Conservation (phyloP, 1,140 invertebrate genomes). For the Chymomyza costata region DNA sequence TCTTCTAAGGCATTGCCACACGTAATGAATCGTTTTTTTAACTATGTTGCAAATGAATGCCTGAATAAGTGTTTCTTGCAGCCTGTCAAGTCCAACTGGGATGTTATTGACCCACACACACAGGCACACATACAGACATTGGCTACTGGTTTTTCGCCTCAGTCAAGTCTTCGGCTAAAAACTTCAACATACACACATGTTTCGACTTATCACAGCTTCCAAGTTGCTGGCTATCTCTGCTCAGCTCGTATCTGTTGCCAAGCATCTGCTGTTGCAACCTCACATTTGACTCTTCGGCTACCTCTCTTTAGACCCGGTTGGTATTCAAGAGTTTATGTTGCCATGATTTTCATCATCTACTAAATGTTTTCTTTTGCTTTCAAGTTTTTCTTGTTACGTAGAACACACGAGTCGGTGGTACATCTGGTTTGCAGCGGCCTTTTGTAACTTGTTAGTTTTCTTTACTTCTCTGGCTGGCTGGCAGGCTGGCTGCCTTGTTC, state of each 20-base stretch:
- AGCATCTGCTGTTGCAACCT: conserved; percentile 23
- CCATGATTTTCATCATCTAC: conserved; percentile 71
- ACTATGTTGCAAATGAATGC: no score
- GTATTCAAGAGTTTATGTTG: conserved; percentile 61
- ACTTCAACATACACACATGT: no score
- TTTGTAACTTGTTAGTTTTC: conserved; percentile 71
- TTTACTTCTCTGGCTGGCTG: conserved; percentile 36
- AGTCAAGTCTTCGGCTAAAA: no score
- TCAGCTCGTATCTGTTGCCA: no score
- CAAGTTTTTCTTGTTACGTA: conserved; percentile 50
- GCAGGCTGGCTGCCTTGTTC: conserved; percentile 39
- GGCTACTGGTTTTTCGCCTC: no score
- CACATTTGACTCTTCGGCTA: conserved; percentile 3
- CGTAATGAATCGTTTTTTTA: no score
- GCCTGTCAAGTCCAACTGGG: no score
- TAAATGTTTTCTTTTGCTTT: conserved; percentile 69
- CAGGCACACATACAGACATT: no score
- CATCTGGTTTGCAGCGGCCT: conserved; percentile 20
- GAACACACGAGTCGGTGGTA: background rate
- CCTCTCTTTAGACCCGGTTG: conserved; percentile 21
- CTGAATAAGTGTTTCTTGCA: no score
- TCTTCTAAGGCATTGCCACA: no score
- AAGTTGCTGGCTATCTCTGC: conserved; percentile 1
- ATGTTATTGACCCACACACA: no score
- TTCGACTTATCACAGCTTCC: no score